Base-by-base conservation (phyloP, 2,797 vertebrate species). In the Avahi laniger region DNA sequence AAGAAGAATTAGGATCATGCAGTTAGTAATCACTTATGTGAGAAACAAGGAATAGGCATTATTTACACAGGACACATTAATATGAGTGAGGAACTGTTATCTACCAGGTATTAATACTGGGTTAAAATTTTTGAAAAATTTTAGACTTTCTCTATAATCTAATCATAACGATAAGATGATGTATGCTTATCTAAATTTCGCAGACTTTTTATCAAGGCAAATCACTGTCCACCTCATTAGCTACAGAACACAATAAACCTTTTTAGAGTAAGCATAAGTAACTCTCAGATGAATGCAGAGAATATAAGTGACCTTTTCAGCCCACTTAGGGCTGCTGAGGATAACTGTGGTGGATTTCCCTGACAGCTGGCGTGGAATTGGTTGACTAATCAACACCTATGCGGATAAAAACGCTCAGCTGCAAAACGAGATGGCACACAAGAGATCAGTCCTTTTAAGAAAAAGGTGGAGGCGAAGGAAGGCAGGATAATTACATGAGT, bases 401-500 rank as follows among this genome's bases (percentile, higher is more conserved):
- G 75, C 3, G 5, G 63, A 81, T 24, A n/a, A 78, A 90, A 86
- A 89, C 84, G 95, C 96, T 98, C 76, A 38, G 95, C 86, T 95
- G 98, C 75, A 94, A 97, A 98, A 96, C 48, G 85, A 97, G 97
- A 28, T 33, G 93, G 80, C 65, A 85, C 82, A 84, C 28, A 92
- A 96, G 28, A 75, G 63, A 48, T 33, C 1, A 86, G 82, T 61
- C 92, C 59, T 96, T 95, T 87, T 11, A 57, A 97, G 98, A 95
- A 98, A 97, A 97, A 97, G 75, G 78, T 93, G 81, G 97, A 97
- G 95, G 96, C 97, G 96, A 61, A 95, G 95, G 97, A 98, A 98
- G 92, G 97, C 98, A 96, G 96, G 98, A 99, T 99, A 99, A 99
- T 99, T 99, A 99, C 99, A 98, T 99, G 99, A 99, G 98, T 98